Evolutionary conservation across 2,797 vertebrate genomes (phyloP).

Genomic region (Poecilia wingei): DNA sequence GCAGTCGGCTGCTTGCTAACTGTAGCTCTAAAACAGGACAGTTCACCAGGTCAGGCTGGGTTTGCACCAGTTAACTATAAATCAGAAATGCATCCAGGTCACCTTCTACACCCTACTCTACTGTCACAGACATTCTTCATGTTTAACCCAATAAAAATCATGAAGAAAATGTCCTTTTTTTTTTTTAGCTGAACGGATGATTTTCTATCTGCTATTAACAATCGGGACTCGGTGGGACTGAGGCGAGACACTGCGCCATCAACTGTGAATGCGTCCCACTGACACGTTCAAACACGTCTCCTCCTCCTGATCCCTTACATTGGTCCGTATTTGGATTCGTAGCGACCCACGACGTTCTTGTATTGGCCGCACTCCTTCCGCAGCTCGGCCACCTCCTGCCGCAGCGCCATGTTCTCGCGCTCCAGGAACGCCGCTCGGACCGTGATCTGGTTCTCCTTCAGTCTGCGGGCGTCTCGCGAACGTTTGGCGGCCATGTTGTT

Average conservation of each 20-base stretch:
- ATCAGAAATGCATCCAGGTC: not conserved
- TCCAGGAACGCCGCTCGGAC: slow-evolving; percentile 95
- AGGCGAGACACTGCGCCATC: not conserved
- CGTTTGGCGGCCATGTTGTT: slow-evolving; percentile 97
- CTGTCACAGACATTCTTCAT: not conserved
- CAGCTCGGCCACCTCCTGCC: slow-evolving; percentile 92
- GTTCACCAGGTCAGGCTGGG: not conserved
- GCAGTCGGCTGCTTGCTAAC: not conserved
- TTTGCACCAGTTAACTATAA: not conserved
- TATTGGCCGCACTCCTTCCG: slow-evolving; percentile 90
- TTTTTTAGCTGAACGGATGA: not conserved
- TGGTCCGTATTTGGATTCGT: slow-evolving; percentile 89
- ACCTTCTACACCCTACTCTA: not conserved
- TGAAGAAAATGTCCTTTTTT: not conserved
- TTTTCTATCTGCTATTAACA: not conserved
- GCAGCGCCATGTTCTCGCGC: slow-evolving; percentile 91
- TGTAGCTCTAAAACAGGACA: not conserved
- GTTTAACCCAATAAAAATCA: not conserved
- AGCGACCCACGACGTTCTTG: slow-evolving; percentile 87
- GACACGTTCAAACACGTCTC: not conserved
- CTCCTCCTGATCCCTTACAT: slow-evolving; percentile 82
- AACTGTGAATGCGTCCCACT: not conserved
- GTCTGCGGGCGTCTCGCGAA: slow-evolving; percentile 91
- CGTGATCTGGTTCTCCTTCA: slow-evolving; percentile 99
- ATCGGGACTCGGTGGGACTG: not conserved